Evolutionary conservation across 2,888 invertebrate species (phyloP).

Genomic region (Hydraecia micacea): DNA sequence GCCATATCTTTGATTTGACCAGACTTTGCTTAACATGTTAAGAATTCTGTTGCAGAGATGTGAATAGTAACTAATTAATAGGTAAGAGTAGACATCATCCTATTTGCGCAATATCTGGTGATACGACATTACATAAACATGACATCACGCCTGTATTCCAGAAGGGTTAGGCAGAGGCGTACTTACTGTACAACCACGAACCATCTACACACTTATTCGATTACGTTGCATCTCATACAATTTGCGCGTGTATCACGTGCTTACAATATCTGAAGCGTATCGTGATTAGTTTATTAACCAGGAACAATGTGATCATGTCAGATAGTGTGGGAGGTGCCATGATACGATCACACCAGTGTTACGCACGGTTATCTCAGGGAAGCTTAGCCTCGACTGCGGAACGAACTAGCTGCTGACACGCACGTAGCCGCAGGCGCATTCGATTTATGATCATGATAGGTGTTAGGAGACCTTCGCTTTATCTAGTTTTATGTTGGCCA

Average conservation of each 20-base stretch:
- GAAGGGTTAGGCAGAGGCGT: too few relatives aligned
- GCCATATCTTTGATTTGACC: background rate
- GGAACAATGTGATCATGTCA: conserved; percentile 15
- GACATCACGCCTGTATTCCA: background rate
- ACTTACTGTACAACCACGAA: background rate
- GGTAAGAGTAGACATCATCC: too few relatives aligned
- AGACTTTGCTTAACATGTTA: background rate
- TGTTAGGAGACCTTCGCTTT: background rate
- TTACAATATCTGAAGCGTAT: conserved; percentile 12
- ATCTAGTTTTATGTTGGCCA: background rate
- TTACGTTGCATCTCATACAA: conserved; percentile 3
- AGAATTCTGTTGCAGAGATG: background rate
- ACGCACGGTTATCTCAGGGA: conserved; percentile 36
- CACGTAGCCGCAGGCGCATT: background rate
- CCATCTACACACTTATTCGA: background rate
- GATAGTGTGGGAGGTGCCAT: conserved; percentile 20
- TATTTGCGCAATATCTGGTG: background rate
- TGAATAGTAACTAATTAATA: background rate
- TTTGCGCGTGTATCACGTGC: background rate
- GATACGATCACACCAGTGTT: conserved; percentile 39
- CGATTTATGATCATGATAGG: conserved; percentile 21
- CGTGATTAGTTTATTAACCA: conserved; percentile 29
- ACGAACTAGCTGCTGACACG: conserved; percentile 26
- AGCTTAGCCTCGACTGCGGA: conserved; percentile 26
- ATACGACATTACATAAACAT: background rate